These are phyloP conservation scores for Steinernema khuongi DNA, from an alignment of 1,140 invertebrate genomes.

Conservation along the genomic window DNA sequence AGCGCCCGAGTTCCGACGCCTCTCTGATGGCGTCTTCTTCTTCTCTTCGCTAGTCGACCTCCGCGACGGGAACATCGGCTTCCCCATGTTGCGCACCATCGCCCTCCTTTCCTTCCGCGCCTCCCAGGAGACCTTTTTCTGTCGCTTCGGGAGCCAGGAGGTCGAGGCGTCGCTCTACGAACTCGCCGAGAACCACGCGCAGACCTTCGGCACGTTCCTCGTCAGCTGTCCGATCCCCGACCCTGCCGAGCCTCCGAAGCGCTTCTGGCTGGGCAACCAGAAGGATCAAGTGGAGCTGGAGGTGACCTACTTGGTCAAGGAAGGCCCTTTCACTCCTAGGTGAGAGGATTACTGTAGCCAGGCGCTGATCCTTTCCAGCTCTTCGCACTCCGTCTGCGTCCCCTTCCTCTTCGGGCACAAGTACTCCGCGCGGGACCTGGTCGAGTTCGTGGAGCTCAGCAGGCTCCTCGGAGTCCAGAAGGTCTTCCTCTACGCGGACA, in stretches of 20 bases:
- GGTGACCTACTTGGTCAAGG: background rate
- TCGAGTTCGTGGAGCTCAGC: constrained; percentile 59
- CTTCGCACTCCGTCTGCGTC: constrained; percentile 50
- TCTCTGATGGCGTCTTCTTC: background rate
- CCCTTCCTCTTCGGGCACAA: constrained; percentile 59
- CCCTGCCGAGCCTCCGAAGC: background rate
- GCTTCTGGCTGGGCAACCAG: background rate
- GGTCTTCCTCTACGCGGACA: constrained; percentile 55
- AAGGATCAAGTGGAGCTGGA: background rate
- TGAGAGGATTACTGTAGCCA: background rate
- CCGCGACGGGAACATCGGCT: background rate
- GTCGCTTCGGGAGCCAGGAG: constrained; percentile 3
- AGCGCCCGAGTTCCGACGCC: too few relatives aligned
- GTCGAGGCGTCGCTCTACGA: constrained; percentile 46
- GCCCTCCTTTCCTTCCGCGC: background rate
- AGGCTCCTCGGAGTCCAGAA: constrained; percentile 54
- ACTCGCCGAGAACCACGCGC: constrained; percentile 59
- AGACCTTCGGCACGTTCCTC: constrained; percentile 56
- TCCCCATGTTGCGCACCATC: background rate
- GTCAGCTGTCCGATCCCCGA: constrained; percentile 51
- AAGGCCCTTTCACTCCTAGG: too few relatives aligned
- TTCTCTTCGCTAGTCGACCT: background rate
- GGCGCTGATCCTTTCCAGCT: background rate
- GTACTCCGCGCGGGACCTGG: constrained; percentile 39
- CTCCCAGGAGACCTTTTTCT: background rate